A percentile compares a stretch with the other conserved stretches of the same genome.
Conservation (phyloP, 1,140 invertebrate species). For the Caenorhabditis inopinata region DNA sequence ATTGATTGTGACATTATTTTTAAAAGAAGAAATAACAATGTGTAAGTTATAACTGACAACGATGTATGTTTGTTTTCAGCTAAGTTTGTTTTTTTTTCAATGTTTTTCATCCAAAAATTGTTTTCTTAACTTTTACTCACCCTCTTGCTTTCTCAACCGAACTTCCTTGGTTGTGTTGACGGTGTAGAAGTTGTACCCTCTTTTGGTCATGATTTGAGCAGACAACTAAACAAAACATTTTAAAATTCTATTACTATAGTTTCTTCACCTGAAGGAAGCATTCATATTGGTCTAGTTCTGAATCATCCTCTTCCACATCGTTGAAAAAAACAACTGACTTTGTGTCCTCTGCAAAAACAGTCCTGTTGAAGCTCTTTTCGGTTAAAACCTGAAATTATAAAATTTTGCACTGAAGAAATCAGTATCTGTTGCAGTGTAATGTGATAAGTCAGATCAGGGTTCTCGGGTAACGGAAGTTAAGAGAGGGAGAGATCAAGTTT, state of each 20-base stretch:
- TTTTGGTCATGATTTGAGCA: slow-evolving; percentile 66
- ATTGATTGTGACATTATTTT: too few species aligned
- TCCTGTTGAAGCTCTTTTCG: slow-evolving; percentile 66
- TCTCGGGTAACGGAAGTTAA: not conserved
- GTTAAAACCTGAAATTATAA: slow-evolving; percentile 55
- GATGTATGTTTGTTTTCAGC: too few species aligned
- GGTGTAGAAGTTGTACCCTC: slow-evolving; percentile 66
- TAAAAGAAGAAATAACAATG: too few species aligned
- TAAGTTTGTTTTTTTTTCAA: too few species aligned
- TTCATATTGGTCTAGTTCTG: slow-evolving; percentile 65
- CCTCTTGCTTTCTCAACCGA: slow-evolving; percentile 60
- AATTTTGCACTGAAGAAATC: not conserved
- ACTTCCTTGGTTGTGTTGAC: slow-evolving; percentile 66
- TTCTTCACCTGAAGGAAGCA: slow-evolving; percentile 63
- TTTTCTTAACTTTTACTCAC: too few species aligned
- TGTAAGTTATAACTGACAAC: too few species aligned
- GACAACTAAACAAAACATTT: slow-evolving; percentile 54
- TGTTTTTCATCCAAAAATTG: not conserved
- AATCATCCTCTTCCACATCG: slow-evolving; percentile 66
- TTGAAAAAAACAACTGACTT: slow-evolving; percentile 67
- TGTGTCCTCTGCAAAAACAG: slow-evolving; percentile 65
- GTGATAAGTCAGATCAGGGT: not conserved
- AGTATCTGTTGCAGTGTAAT: not conserved
- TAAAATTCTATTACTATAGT: too few species aligned
- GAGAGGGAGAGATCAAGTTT: not conserved